Conservation (phyloP, 2,888 invertebrate species). For the Norana najaformis region DNA sequence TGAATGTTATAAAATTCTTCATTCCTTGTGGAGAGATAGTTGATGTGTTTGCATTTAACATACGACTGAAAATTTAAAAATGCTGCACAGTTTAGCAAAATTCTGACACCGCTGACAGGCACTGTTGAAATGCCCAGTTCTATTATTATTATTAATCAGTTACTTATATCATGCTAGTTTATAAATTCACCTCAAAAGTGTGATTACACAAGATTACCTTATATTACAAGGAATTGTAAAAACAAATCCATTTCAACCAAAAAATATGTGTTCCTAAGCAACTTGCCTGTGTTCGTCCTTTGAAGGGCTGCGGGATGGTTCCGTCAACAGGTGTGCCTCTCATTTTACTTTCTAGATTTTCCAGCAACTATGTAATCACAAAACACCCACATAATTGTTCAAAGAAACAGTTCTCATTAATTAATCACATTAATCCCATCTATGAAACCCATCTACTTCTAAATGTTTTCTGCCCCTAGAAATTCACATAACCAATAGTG, state of each 20-base stretch:
- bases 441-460: no score
- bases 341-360: conserved; percentile 98
- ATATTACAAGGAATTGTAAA: no score
- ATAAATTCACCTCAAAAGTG: no score
- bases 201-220: no score
- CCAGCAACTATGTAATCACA: conserved; percentile 71
- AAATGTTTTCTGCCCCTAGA: no score
- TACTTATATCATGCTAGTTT: no score
- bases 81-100: neutral
- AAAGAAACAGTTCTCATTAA: neutral
- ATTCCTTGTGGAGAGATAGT: conserved; percentile 88
- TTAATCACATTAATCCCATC: neutral
- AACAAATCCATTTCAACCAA: no score
- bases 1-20: conserved; percentile 99
- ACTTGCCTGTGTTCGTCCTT: conserved; percentile 87
- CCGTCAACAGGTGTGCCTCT: conserved; percentile 97
- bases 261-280: no score
- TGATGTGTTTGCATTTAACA: conserved; percentile 95
- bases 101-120: no score
- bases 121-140: no score
- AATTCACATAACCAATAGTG: no score
- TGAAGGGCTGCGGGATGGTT: conserved; percentile 93
- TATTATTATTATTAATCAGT: no score
- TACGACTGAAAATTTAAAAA: conserved; percentile 72
- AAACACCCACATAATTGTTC: neutral